Evolutionary conservation across 1,140 invertebrate species (phyloP), one percentile per base, ranked within the genome.

Genomic region (Nomia melanderi): DNA sequence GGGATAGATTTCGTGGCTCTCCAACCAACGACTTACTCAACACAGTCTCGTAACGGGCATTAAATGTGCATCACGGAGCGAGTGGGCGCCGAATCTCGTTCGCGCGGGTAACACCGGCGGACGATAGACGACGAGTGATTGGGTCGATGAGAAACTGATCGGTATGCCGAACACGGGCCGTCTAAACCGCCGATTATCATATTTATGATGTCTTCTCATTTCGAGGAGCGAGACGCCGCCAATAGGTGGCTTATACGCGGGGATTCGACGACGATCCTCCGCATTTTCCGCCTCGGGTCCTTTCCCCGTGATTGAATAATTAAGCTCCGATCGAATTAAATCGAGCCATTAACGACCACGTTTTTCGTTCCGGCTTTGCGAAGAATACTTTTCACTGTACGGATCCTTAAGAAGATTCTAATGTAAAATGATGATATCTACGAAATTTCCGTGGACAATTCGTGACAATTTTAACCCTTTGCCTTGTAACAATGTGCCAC

Each of bases 121-220:
- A 33, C 44, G 44, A 64, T 33, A 47, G 44, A n/a, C 36, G 62
- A 63, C 60, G 25, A 11, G 25, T 2, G 41, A 4, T 9, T 8
- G 44, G 27, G 11, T 62, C 56, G 75, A 77, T 56, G 67, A 14
- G 57, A 54, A 62, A 54, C 66, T 62, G 56, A 77, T 71, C 75
- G 44, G 57, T 44, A 71, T 77, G 75, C 75, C 33, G 57, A 62
- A 71, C 67, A 71, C 75, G 75, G 56, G 44, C 36, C 33, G 75
- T 41, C 67, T 71, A 71, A 77, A 77, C 57, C 75, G 33, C 2
- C 44, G 67, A 77, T 77, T 71, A 77, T 77, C 75, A 77, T 77
- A 77, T 77, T 77, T 77, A 77, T 71, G 75, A 71, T 69, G 57
- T 70, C 75, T 70, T 69, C 66, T 41, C 56, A 57, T 66, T 71